phyloP scores from a whole-genome alignment of 1,140 invertebrate species.

The Sweltsa coloradensis region DNA sequence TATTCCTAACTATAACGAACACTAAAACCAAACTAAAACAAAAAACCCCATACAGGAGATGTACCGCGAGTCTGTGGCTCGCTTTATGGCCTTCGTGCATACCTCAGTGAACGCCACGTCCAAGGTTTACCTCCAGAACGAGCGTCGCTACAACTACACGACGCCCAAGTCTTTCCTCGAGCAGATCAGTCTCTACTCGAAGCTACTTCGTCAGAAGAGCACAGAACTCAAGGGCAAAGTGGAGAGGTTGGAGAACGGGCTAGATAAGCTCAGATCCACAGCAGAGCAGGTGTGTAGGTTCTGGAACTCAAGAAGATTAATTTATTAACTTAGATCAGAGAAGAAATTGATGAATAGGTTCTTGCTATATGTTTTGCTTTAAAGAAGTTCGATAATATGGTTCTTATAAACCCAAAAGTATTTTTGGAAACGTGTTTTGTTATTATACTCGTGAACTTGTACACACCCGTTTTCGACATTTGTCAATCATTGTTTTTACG shows the following conservation, averaged over 20 bases:
- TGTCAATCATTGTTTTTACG: too few relatives aligned
- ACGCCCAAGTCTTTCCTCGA: constrained; percentile 95
- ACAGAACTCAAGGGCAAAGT: constrained; percentile 73
- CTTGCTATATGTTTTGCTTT: too few relatives aligned
- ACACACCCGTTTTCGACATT: too few relatives aligned
- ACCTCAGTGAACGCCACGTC: constrained; percentile 86
- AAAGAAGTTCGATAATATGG: too few relatives aligned
- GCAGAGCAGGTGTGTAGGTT: constrained; percentile 56
- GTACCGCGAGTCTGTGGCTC: constrained; percentile 62
- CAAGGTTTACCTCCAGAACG: constrained; percentile 72
- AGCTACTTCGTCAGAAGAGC: constrained; percentile 71
- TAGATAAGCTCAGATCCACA: constrained; percentile 80
- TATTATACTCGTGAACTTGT: too few relatives aligned
- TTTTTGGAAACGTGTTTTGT: too few relatives aligned
- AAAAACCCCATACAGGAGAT: constrained; percentile 44
- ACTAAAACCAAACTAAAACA: too few relatives aligned
- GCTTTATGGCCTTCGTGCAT: constrained; percentile 92
- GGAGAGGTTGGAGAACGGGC: constrained; percentile 77
- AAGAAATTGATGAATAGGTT: not conserved
- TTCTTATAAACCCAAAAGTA: too few relatives aligned
- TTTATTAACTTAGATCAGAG: not conserved
- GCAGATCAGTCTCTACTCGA: constrained; percentile 86
- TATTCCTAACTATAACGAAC: too few relatives aligned
- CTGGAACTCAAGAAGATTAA: not conserved
- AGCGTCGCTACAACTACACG: constrained; percentile 90